These are phyloP conservation scores for Scaptomyza flava DNA, from an alignment of 2,888 invertebrate genomes.

Conservation along the genomic window DNA sequence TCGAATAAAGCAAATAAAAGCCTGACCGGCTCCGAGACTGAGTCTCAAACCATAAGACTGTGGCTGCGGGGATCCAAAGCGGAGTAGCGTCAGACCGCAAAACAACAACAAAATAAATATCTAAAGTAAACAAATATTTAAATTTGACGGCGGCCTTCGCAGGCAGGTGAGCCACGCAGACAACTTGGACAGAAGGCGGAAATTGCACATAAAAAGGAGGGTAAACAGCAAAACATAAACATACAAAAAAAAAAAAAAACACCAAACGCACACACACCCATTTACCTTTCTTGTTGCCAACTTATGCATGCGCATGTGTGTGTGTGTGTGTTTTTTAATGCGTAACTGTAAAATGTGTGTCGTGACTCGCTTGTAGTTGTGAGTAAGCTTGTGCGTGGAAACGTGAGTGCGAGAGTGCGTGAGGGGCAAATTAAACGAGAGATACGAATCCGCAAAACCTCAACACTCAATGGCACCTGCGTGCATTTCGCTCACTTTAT, in stretches of 20 bases:
- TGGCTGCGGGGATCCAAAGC: constrained; percentile 15
- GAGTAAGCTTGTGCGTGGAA: constrained; percentile 18
- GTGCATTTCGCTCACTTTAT: constrained; percentile 23
- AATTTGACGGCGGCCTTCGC: constrained; percentile 57
- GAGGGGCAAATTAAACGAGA: not conserved
- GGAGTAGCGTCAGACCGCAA: constrained; percentile 19
- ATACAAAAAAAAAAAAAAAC: constrained; percentile 10
- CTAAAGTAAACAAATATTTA: constrained; percentile 66
- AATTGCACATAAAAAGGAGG: constrained; percentile 37
- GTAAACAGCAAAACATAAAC: constrained; percentile 40
- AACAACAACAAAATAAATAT: constrained; percentile 16
- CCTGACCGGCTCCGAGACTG: constrained; percentile 30
- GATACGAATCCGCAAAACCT: constrained; percentile 6
- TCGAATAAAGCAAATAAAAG: constrained; percentile 70
- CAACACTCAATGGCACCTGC: constrained; percentile 65
- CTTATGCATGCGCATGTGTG: not conserved
- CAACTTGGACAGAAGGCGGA: constrained; percentile 61
- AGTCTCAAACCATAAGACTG: constrained; percentile 13
- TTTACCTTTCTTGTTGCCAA: constrained; percentile 29
- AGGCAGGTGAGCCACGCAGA: constrained; percentile 57
- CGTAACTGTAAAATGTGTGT: constrained; percentile 79
- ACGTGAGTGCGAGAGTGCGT: not conserved
- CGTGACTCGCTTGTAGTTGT: constrained; percentile 33
- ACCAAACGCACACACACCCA: constrained; percentile 16
- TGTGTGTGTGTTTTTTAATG: constrained; percentile 34